A percentile compares a stretch with the other conserved stretches of the same genome.
These are phyloP conservation scores for Trichomalopsis sarcophagae DNA, from an alignment of 1,140 invertebrate species.

Conservation along the genomic window DNA sequence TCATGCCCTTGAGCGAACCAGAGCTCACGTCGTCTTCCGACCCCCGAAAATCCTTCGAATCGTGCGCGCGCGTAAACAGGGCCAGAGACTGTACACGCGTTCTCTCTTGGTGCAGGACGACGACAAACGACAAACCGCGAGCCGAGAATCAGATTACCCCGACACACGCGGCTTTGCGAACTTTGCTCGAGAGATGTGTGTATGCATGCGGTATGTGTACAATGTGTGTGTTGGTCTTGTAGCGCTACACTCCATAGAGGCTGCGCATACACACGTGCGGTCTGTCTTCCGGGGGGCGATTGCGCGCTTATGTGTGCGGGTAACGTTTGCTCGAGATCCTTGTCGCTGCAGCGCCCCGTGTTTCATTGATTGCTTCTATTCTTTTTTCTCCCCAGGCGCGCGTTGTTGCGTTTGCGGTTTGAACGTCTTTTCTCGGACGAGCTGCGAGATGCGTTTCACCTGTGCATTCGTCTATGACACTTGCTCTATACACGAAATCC, in stretches of 20 bases:
- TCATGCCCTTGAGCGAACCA: constrained; percentile 22
- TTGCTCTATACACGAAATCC: no score
- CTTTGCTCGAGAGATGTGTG: neutral
- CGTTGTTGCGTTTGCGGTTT: no score
- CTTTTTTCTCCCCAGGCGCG: no score
- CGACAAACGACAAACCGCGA: constrained; percentile 36
- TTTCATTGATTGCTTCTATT: no score
- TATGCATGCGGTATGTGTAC: neutral
- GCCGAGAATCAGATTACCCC: constrained; percentile 39
- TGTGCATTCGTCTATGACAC: no score
- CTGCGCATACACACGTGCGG: no score
- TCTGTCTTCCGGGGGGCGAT: no score
- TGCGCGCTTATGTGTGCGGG: no score
- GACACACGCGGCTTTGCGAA: constrained; percentile 25
- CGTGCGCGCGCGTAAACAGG: neutral
- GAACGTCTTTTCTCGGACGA: no score
- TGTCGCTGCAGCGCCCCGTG: no score
- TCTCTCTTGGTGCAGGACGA: neutral
- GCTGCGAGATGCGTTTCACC: no score
- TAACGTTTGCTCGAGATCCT: no score
- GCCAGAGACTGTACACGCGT: neutral
- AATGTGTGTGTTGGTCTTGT: neutral
- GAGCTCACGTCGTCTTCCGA: neutral
- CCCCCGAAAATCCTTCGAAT: constrained; percentile 30
- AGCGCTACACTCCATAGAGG: neutral